Evolutionary conservation across 2,797 vertebrate genomes (phyloP), one percentile per base, ranked within the genome.

Genomic region (Trichosurus vulpecula): DNA sequence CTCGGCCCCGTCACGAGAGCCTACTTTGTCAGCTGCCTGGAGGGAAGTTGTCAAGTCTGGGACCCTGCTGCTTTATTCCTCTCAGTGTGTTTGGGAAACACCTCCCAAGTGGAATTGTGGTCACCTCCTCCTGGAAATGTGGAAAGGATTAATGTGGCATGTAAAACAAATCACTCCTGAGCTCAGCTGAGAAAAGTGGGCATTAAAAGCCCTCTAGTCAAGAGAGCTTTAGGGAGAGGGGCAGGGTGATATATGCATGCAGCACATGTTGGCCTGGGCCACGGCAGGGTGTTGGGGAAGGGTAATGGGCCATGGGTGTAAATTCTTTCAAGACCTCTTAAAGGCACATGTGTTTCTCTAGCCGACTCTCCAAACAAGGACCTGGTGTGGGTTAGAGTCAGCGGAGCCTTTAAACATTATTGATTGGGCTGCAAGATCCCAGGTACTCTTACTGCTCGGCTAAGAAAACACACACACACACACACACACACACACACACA

Each of bases 101-200:
- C 98, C 99, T 99, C 99, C 99, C 98, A 99, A 99, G 99, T 98
- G 98, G 99, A 99, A 98, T 98, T 98, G 98, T 99, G 99, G 99
- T 99, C 98, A 99, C 99, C 98, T 98, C 97, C 98, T 99, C 99
- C 98, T 99, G 99, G 99, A 99, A 99, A 99, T 99, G 99, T 99
- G 99, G 99, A 99, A 99, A 98, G 98, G 99, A 99, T 99, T 99
- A 99, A 99, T 99, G 99, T 99, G 99, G 99, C 99, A 99, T 99
- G 99, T 99, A 99, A 99, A 99, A 99, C 99, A 99, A 99, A 99
- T 99, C 98, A 99, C 98, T 98, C 98, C 98, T 99, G 99, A 99
- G 98, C 99, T 99, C 99, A 99, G 99, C 99, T 99, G 98, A 99
- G 98, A 99, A 57, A 99, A 99, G 99, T 98, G 98, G 98, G 98